Conservation (phyloP, 2,888 invertebrate species). For the Brachylomia viminalis region DNA sequence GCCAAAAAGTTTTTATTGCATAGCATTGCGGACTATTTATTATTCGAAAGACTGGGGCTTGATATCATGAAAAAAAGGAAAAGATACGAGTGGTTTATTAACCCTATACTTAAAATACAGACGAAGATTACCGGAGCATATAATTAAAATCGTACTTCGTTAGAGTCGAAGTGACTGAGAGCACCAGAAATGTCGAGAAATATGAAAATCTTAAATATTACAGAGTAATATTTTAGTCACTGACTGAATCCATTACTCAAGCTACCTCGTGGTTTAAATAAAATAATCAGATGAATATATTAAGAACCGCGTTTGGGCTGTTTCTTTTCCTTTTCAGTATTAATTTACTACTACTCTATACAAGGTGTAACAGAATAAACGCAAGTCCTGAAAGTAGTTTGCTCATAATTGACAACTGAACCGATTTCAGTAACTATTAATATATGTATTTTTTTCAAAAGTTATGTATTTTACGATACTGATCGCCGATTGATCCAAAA, state of each 20-base stretch:
- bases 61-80: background rate
- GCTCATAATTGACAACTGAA: too few relatives aligned
- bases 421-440: too few relatives aligned
- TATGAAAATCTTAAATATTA: conserved; percentile 34
- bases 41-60: background rate
- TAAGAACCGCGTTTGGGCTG: too few relatives aligned
- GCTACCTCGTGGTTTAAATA: background rate
- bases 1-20: conserved; percentile 34
- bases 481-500: too few relatives aligned
- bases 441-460: too few relatives aligned
- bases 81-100: background rate
- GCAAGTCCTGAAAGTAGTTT: too few relatives aligned
- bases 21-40: conserved; percentile 8
- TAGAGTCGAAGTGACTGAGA: conserved; percentile 24
- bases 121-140: conserved; percentile 35
- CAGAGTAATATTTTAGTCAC: conserved; percentile 37
- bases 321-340: too few relatives aligned
- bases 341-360: too few relatives aligned
- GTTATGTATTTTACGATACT: too few relatives aligned
- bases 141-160: conserved; percentile 43
- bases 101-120: conserved; percentile 24
- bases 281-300: background rate
- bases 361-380: too few relatives aligned
- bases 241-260: conserved; percentile 25
- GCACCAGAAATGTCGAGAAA: conserved; percentile 14